These are phyloP conservation scores for Phrixothrix hirtus DNA, from an alignment of 2,888 invertebrate genomes.

Conservation along the genomic window DNA sequence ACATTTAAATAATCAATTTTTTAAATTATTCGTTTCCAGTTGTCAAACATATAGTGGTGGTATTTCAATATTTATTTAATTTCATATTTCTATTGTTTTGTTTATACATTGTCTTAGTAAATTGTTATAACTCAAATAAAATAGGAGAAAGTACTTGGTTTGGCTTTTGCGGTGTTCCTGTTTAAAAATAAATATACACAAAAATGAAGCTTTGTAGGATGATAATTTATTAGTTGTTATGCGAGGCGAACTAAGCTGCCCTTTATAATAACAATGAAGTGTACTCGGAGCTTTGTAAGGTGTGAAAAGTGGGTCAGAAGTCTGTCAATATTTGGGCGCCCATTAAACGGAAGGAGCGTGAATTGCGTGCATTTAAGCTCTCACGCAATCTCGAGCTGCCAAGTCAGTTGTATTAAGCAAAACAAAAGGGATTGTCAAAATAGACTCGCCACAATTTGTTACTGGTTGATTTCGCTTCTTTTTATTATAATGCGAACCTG, in stretches of 20 bases:
- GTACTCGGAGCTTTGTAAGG: slow-evolving; percentile 16
- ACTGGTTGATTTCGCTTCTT: slow-evolving; percentile 22
- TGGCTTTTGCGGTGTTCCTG: no score
- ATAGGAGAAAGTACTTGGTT: not conserved
- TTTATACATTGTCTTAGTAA: no score
- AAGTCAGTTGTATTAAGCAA: slow-evolving; percentile 31
- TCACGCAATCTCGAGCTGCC: slow-evolving; percentile 29
- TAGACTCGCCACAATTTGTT: slow-evolving; percentile 24
- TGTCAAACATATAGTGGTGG: no score
- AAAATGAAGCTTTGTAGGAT: slow-evolving; percentile 11
- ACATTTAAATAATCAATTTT: no score
- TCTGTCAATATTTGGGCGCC: slow-evolving; percentile 38
- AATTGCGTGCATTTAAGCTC: slow-evolving; percentile 30
- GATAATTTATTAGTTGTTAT: slow-evolving; percentile 18
- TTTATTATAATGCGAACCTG: no score
- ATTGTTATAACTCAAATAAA: no score
- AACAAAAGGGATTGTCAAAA: slow-evolving; percentile 28
- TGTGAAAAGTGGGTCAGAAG: slow-evolving; percentile 37
- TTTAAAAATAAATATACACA: slow-evolving; percentile 19
- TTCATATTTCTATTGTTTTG: no score
- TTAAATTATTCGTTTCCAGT: no score
- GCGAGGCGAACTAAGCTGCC: slow-evolving; percentile 5
- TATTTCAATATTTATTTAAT: no score
- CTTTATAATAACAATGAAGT: slow-evolving; percentile 21
- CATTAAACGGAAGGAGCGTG: slow-evolving; percentile 30